Percentiles rank a stretch among this genome's conserved stretches.
Conservation (phyloP, 1,140 invertebrate genomes). For the Cotesia typhae region DNA sequence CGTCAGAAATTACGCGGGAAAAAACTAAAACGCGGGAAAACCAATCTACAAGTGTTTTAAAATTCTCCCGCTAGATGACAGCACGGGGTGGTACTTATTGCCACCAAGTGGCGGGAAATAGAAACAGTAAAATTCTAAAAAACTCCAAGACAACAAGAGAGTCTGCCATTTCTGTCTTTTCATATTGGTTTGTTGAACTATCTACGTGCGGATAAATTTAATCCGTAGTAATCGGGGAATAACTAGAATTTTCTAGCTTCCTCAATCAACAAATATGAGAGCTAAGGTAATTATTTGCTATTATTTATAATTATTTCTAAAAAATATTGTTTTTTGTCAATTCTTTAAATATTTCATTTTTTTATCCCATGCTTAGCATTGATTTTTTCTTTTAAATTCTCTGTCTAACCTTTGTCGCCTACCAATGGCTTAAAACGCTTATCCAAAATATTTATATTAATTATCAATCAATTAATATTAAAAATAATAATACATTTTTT, state of each 20-base stretch:
- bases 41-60: background rate
- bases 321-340: background rate
- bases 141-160: too few species aligned
- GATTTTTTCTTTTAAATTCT: too few species aligned
- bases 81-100: too few species aligned
- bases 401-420: too few species aligned
- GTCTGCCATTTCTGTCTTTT: background rate
- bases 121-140: too few species aligned
- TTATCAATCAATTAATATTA: too few species aligned
- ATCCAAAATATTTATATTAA: too few species aligned
- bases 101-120: too few species aligned
- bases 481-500: background rate
- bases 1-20: slow-evolving; percentile 3
- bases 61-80: background rate
- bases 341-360: background rate
- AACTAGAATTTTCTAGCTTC: slow-evolving; percentile 49
- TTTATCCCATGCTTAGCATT: background rate
- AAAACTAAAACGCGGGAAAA: background rate
- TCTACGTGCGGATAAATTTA: slow-evolving; percentile 39
- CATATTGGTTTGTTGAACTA: slow-evolving; percentile 28
- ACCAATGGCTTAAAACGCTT: too few species aligned
- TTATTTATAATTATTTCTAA: slow-evolving; percentile 20
- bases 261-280: slow-evolving; percentile 53
- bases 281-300: slow-evolving; percentile 55
- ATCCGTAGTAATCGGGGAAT: slow-evolving; percentile 51